These are phyloP conservation scores for Catamblyrhynchus diadema DNA, from an alignment of 2,797 vertebrate species.

Conservation along the genomic window DNA sequence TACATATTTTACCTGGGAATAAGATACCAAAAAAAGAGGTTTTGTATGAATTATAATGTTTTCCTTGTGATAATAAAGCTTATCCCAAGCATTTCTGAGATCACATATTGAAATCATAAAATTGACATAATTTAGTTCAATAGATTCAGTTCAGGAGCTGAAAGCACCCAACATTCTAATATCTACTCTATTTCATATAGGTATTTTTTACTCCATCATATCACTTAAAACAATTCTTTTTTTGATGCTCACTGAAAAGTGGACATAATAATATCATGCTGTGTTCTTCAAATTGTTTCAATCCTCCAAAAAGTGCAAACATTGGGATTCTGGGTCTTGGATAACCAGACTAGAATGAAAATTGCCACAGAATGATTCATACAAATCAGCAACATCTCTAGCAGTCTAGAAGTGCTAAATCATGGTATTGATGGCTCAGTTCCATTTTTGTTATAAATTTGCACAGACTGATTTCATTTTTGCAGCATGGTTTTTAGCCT, in stretches of 20 bases:
- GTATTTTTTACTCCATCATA: not conserved
- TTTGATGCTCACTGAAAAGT: not conserved
- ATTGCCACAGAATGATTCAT: not conserved
- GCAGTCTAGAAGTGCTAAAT: not conserved
- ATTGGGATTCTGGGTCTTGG: not conserved
- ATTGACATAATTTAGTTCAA: not conserved
- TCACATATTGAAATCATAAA: conserved; percentile 4
- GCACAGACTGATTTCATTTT: not conserved
- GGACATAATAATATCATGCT: not conserved
- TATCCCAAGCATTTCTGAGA: not conserved
- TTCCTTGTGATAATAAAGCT: not conserved
- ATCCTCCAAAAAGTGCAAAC: not conserved
- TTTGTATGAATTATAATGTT: not conserved
- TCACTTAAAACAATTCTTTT: not conserved
- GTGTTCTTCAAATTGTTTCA: not conserved
- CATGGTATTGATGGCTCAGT: not conserved
- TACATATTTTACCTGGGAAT: not conserved
- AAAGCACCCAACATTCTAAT: not conserved
- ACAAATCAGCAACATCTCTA: not conserved
- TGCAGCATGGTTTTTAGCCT: not conserved
- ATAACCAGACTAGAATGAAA: not conserved
- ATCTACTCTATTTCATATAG: not conserved
- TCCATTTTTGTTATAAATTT: not conserved
- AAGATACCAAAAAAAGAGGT: not conserved
- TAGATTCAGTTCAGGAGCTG: not conserved